These are phyloP conservation scores for Mormyrus iriodes DNA, from an alignment of 2,113 vertebrate genomes.

Conservation along the genomic window DNA sequence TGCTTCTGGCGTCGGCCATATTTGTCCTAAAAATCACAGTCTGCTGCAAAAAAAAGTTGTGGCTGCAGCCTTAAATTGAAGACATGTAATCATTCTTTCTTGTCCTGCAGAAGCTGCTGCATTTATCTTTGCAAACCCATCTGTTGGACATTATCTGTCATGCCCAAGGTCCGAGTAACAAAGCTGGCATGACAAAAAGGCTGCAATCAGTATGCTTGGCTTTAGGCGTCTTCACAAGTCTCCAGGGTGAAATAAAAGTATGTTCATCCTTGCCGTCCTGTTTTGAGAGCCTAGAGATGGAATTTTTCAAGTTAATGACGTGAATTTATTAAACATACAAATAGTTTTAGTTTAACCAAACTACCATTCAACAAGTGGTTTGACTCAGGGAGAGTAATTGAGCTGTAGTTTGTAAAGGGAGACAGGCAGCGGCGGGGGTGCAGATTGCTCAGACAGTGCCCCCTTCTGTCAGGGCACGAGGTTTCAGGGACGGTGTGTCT, in stretches of 20 bases:
- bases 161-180: neutral
- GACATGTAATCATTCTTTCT: neutral
- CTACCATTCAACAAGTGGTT: neutral
- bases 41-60: neutral
- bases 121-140: neutral
- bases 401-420: neutral
- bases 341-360: neutral
- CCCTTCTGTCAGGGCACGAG: neutral
- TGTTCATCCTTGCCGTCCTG: neutral
- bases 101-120: neutral
- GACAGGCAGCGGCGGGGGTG: neutral
- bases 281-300: neutral
- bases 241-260: neutral
- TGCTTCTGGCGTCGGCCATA: neutral
- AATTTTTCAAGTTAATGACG: neutral
- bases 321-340: neutral
- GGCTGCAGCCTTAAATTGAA: conserved; percentile 7
- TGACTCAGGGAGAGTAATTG: neutral
- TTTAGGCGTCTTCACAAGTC: neutral
- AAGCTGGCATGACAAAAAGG: neutral
- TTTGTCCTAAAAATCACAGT: neutral
- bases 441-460: neutral
- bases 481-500: neutral
- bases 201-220: neutral
- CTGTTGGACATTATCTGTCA: neutral